Conservation (phyloP, 1,140 invertebrate genomes). For the Drosophila micromelanica region DNA sequence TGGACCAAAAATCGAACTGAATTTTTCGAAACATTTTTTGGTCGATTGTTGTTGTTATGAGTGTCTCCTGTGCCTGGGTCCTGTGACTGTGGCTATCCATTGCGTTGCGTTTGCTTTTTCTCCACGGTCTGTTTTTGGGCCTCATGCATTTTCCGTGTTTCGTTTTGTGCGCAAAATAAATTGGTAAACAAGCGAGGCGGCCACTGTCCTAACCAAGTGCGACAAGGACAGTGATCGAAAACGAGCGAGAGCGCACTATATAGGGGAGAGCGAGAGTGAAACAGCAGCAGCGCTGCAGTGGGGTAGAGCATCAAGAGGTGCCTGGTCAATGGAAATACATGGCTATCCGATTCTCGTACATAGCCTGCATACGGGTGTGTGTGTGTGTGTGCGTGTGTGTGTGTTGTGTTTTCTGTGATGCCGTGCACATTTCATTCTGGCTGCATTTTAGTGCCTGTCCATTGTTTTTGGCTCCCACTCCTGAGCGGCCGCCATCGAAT, state of each 20-base stretch:
- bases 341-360: constrained; percentile 55
- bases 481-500: constrained; percentile 1
- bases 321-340: constrained; percentile 74
- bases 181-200: constrained; percentile 75
- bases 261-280: background rate
- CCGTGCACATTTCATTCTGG: constrained; percentile 51
- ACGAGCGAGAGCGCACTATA: background rate
- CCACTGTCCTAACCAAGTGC: constrained; percentile 26
- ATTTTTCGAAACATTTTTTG: constrained; percentile 53
- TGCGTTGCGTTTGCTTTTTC: constrained; percentile 41
- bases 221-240: constrained; percentile 36
- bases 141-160: constrained; percentile 80
- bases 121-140: constrained; percentile 28
- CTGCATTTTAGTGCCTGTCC: constrained; percentile 72
- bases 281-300: background rate
- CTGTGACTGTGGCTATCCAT: constrained; percentile 63
- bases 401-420: constrained; percentile 30
- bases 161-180: constrained; percentile 81
- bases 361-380: constrained; percentile 46
- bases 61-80: constrained; percentile 8
- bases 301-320: constrained; percentile 25
- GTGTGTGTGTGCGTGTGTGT: constrained; percentile 15
- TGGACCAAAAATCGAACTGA: constrained; percentile 78
- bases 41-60: constrained; percentile 14
- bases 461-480: constrained; percentile 45